These are phyloP conservation scores for Antigone vipio DNA, from an alignment of 2,113 vertebrate species.

Conservation along the genomic window DNA sequence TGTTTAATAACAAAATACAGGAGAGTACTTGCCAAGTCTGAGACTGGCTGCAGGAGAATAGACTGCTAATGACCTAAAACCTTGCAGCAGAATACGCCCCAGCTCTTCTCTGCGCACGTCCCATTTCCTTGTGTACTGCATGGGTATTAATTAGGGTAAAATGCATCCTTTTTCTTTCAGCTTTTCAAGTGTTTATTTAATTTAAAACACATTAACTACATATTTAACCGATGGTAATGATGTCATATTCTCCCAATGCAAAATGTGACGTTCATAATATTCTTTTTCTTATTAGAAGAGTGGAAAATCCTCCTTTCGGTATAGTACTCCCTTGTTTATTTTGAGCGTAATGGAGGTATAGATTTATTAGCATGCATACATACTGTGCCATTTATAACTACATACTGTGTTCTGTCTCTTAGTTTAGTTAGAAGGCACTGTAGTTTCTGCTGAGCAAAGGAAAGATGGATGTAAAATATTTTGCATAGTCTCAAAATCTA, in stretches of 20 bases:
- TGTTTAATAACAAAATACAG: neutral
- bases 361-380: neutral
- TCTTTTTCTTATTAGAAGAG: neutral
- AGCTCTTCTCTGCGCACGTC: neutral
- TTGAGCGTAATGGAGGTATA: neutral
- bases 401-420: neutral
- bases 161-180: neutral
- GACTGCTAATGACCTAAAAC: neutral
- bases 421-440: neutral
- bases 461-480: neutral
- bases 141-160: neutral
- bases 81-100: neutral
- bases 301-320: neutral
- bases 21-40: neutral
- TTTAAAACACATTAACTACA: neutral
- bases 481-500: neutral
- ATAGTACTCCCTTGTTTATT: neutral
- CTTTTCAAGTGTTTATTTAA: neutral
- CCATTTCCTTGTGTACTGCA: neutral
- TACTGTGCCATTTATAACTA: neutral
- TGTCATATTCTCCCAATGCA: neutral
- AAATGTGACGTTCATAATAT: neutral
- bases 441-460: neutral
- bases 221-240: neutral
- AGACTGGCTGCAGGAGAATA: neutral